Percentiles rank a stretch among this genome's conserved stretches.
Evolutionary conservation across 2,797 vertebrate genomes (phyloP).

Genomic region (Enoplosus armatus): DNA sequence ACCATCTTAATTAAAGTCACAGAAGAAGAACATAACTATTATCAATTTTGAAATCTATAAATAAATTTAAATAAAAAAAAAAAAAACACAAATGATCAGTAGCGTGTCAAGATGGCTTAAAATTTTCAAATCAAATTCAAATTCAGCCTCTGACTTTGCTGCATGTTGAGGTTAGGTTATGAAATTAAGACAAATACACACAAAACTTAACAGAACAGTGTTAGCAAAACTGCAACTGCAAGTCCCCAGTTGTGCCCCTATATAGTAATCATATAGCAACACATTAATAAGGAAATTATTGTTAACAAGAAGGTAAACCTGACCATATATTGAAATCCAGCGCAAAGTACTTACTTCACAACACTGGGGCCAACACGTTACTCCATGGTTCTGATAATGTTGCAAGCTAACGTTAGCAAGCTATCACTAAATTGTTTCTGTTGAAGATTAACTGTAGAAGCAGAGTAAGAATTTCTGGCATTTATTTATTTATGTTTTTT

Average conservation of each 20-base stretch:
- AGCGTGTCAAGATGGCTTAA: background rate
- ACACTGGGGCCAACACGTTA: background rate
- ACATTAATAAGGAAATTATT: background rate
- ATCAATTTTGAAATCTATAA: background rate
- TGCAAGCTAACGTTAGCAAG: background rate
- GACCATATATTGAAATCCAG: background rate
- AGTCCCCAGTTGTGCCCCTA: background rate
- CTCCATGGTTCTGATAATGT: background rate
- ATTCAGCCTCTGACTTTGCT: background rate
- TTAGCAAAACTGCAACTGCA: background rate
- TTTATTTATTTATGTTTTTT: conserved; percentile 10
- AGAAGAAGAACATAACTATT: background rate
- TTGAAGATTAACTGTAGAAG: background rate
- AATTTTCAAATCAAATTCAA: background rate
- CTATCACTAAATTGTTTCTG: background rate
- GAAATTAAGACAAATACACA: background rate
- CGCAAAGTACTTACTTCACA: background rate
- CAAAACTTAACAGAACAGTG: background rate
- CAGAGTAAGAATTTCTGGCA: background rate
- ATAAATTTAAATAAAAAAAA: background rate
- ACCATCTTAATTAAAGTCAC: conserved; percentile 6
- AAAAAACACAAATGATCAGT: background rate
- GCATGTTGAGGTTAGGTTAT: background rate
- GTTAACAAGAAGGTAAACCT: background rate
- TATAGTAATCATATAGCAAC: background rate